Base-by-base conservation (phyloP, 2,797 vertebrate genomes). In the Pipistrellus pygmaeus region DNA sequence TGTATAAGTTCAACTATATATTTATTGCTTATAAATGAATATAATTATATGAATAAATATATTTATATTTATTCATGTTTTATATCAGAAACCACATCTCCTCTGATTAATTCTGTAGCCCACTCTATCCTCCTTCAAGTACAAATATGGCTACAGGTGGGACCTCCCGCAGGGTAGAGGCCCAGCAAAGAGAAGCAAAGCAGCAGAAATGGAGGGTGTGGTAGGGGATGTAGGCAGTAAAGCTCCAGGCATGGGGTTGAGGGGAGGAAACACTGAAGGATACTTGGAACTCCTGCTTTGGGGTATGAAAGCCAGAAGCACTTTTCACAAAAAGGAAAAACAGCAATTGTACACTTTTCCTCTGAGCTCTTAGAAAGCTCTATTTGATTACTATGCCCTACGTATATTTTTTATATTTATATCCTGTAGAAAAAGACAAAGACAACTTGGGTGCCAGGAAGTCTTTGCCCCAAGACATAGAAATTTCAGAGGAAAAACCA, bases 391-490 rank as follows among this genome's bases (percentile, higher is more conserved):
- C 20, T 23, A n/a, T 60, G 12, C 18, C 73, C 30, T 44, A 60
- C 0, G 2, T 30, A 30, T 27, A 38, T 17, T 90, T 55, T 83
- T 25, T 35, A 35, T 32, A 66, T 66, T 35, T 66, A 66, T 35
- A 20, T 20, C n/a, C n/a, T 68, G 17, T 20, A 35, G 83, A 62
- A 55, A 77, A 95, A 95, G 30, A 96, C 30, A 71, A 91, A 90
- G 57, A 20, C 14, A 13, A 27, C 27, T n/a, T 38, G 48, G 32
- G 17, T 66, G 14, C n/a, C 30, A 46, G 20, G n/a, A 60, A 46
- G 76, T 41, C 8, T 83, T 72, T 88, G 72, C 7, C 17, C 38
- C 4, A 25, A 85, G 68, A 25, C 23, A 81, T 46, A 23, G 38
- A 82, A 91, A 91, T 91, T 95, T 91, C 41, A 85, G 66, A 90